Conservation (phyloP, 2,888 invertebrate species). For the Brassicogethes aeneus region DNA sequence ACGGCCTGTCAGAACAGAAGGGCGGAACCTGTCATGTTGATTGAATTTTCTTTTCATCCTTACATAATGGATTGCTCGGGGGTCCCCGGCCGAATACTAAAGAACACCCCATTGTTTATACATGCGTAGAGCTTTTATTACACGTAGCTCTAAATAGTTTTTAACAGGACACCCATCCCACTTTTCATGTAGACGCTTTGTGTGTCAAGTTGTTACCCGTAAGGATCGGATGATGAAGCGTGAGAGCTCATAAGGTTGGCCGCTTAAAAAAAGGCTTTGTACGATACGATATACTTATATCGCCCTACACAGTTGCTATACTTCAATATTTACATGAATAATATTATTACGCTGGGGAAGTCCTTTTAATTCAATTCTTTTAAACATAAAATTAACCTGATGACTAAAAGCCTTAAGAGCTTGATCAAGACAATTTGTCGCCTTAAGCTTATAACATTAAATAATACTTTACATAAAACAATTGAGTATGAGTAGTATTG, state of each 20-base stretch:
- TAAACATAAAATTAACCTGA: no score
- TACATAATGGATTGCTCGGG: constrained; percentile 39
- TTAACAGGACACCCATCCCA: constrained; percentile 11
- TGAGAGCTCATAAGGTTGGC: not conserved
- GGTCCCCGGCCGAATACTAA: constrained; percentile 27
- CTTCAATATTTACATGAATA: not conserved
- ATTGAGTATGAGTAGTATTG: no score
- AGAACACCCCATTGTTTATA: constrained; percentile 34
- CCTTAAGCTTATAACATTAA: no score
- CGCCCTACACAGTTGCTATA: not conserved
- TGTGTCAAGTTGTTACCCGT: constrained; percentile 3
- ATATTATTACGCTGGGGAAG: not conserved
- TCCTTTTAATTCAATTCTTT: no score
- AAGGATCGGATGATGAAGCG: constrained; percentile 5
- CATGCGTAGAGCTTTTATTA: constrained; percentile 25
- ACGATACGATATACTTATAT: constrained; percentile 1
- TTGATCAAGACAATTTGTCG: no score
- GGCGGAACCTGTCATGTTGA: constrained; percentile 39
- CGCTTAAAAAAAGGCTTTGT: constrained; percentile 1
- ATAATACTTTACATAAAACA: no score
- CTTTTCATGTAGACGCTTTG: not conserved
- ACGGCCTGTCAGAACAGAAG: constrained; percentile 40
- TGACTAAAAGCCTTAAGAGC: no score
- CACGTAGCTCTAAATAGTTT: constrained; percentile 26
- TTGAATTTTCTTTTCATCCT: constrained; percentile 43